Base-by-base conservation (phyloP, 2,888 invertebrate genomes). In the Alsophila aescularia region DNA sequence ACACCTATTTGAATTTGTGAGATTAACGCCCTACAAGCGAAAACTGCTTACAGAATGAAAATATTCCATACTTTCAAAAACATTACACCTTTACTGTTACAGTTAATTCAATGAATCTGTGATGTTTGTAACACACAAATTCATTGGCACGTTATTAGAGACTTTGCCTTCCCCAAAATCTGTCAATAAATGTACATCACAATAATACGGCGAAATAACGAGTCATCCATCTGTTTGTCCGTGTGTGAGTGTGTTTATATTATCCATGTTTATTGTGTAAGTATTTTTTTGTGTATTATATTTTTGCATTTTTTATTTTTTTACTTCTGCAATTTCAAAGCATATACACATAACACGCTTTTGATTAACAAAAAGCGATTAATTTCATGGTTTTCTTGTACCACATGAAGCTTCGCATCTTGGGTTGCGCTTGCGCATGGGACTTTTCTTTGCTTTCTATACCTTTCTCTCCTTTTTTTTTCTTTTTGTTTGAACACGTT, bases 341-440 rank as follows among this genome's bases (percentile, higher is more conserved):
- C 50, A 18, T 52, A 10, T 13, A 41, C 41, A 51, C 45, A 44
- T 53, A 52, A 53, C 53, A 50, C 43, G 65, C 63, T 63, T 63
- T n/a, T 18, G 13, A 42, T 52, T 63, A 66, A 66, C 63, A 58
- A 56, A 52, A 52, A 9, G 60, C 62, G 49, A 61, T 54, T 64
- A 65, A 64, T 58, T 45, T 49, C 60, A 58, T 62, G 51, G 52
- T 48, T 55, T 49, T 52, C 10, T 10, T 54, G 54, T 48, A 59
- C 49, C 52, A 60, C 37, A 49, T 12, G n/a, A 3, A 39, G 60
- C 59, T 57, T 64, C 39, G 41, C 52, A 60, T 65, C 64, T 66
- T 55, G 51, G 59, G 58, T 55, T 52, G 56, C 60, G 62, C 64
- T 73, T 61, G 52, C 56, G 79, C 79, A 79, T 77, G 73, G 56